Percentiles rank a stretch among this genome's conserved stretches.
phyloP scores from a whole-genome alignment of 2,888 invertebrate genomes.

The Dicyrtoma fusca region DNA sequence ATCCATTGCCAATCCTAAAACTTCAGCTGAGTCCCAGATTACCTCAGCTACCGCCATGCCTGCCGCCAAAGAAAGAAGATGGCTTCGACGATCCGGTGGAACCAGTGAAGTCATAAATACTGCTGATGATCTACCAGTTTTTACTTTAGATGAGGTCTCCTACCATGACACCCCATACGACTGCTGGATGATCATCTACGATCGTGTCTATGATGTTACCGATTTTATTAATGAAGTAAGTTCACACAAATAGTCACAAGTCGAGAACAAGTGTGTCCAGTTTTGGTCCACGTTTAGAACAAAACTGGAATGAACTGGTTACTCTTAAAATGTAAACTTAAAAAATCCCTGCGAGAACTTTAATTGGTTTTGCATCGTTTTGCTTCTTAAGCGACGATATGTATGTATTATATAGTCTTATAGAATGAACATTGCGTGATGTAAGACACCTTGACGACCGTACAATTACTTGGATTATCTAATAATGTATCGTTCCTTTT shows the following conservation, averaged over 20 bases:
- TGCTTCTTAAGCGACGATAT: too few species aligned
- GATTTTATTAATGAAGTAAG: slow-evolving; percentile 72
- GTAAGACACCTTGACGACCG: too few species aligned
- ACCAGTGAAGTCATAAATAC: slow-evolving; percentile 39
- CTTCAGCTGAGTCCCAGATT: neutral
- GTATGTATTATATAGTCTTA: too few species aligned
- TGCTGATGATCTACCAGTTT: slow-evolving; percentile 54
- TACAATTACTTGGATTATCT: too few species aligned
- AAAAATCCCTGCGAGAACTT: too few species aligned
- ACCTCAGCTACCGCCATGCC: neutral
- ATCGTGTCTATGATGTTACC: slow-evolving; percentile 82
- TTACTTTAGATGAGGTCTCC: slow-evolving; percentile 71
- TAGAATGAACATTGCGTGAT: too few species aligned
- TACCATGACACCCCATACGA: slow-evolving; percentile 73
- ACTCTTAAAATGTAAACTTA: too few species aligned
- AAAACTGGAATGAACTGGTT: too few species aligned
- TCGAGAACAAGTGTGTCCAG: too few species aligned
- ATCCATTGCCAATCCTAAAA: neutral
- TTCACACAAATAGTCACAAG: too few species aligned
- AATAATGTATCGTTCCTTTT: neutral
- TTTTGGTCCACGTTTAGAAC: too few species aligned
- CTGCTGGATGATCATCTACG: slow-evolving; percentile 86
- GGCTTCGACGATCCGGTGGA: slow-evolving; percentile 2
- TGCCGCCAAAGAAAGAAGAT: slow-evolving; percentile 16
- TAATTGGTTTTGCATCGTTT: too few species aligned